These are phyloP conservation scores for Cantharis lateralis DNA, from an alignment of 2,888 invertebrate genomes.

Conservation along the genomic window DNA sequence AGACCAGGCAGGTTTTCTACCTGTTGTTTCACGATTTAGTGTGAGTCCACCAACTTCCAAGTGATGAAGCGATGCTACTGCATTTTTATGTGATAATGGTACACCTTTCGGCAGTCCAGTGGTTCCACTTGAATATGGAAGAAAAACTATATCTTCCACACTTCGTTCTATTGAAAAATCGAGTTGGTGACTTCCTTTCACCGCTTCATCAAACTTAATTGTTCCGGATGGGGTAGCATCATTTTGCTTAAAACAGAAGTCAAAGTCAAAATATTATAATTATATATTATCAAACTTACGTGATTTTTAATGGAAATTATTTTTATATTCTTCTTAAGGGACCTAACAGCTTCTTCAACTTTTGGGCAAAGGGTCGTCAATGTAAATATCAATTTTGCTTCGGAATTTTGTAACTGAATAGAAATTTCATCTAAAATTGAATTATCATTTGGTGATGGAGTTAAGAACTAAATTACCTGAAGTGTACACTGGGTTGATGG, in stretches of 20 bases:
- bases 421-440: slow-evolving; percentile 70
- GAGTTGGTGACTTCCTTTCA: slow-evolving; percentile 47
- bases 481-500: slow-evolving; percentile 76
- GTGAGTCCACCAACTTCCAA: background rate
- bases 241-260: background rate
- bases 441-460: background rate
- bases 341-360: slow-evolving; percentile 53
- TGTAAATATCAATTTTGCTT: slow-evolving; percentile 66
- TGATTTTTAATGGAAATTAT: slow-evolving; percentile 61
- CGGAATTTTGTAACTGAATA: slow-evolving; percentile 65
- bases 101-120: slow-evolving; percentile 79
- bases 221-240: slow-evolving; percentile 46
- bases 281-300: background rate
- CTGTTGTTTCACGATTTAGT: background rate
- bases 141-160: slow-evolving; percentile 64
- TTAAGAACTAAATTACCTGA: slow-evolving; percentile 29
- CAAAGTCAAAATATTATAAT: background rate
- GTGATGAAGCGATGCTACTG: background rate
- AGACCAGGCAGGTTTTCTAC: background rate
- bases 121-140: slow-evolving; percentile 83
- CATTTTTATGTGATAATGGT: slow-evolving; percentile 56
- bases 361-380: slow-evolving; percentile 59
- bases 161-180: slow-evolving; percentile 44
- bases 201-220: slow-evolving; percentile 64
- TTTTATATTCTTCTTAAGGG: slow-evolving; percentile 54